A percentile compares a stretch with the other conserved stretches of the same genome.
Conservation (phyloP, 1,140 invertebrate species). For the Asbolus verrucosus region DNA sequence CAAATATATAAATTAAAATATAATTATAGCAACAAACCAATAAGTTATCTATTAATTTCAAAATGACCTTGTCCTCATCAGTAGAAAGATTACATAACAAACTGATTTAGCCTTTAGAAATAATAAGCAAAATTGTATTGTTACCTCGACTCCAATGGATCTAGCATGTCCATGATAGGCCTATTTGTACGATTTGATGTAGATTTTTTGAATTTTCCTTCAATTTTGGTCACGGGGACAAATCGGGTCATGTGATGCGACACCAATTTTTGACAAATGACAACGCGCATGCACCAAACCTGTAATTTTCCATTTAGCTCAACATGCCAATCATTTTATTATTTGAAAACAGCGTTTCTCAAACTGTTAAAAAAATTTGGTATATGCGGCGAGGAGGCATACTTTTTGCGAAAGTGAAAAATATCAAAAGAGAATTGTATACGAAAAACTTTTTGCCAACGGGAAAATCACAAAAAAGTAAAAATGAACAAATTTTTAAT, state of each 20-base stretch:
- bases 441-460: too few species aligned
- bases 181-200: constrained; percentile 46
- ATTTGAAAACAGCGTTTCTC: too few species aligned
- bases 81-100: constrained; percentile 59
- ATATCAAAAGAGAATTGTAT: too few species aligned
- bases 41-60: constrained; percentile 42
- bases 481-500: too few species aligned
- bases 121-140: background rate
- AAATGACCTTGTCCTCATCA: constrained; percentile 57
- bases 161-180: constrained; percentile 61
- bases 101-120: constrained; percentile 16
- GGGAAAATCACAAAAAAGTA: too few species aligned
- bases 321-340: too few species aligned
- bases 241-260: constrained; percentile 65
- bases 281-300: constrained; percentile 11
- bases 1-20: background rate
- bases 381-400: too few species aligned
- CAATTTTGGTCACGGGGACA: constrained; percentile 66
- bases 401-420: too few species aligned
- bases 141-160: constrained; percentile 62
- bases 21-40: constrained; percentile 41
- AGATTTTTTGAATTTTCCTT: constrained; percentile 64
- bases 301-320: constrained; percentile 13
- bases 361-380: too few species aligned
- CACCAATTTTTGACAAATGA: constrained; percentile 40